Conservation (phyloP, 2,113 vertebrate species). For the Osmerus mordax region DNA sequence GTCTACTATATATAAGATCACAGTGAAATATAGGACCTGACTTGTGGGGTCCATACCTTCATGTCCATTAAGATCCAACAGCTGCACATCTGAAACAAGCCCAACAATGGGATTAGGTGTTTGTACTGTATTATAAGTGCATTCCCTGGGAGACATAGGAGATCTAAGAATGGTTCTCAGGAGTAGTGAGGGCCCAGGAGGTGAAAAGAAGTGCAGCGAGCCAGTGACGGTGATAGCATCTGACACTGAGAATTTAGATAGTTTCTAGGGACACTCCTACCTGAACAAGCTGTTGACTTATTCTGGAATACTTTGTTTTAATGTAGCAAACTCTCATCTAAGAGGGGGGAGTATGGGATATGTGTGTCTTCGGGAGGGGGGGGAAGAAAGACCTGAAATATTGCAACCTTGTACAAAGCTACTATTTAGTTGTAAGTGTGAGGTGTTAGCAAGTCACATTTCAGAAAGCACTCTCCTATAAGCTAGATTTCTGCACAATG, state of each 20-base stretch:
- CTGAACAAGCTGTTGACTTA: conserved; percentile 58
- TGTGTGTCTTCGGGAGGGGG: background rate
- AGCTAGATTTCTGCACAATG: conserved; percentile 35
- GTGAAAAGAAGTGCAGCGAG: conserved; percentile 47
- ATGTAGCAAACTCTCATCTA: conserved; percentile 58
- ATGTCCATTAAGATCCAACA: background rate
- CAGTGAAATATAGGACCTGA: too few relatives aligned
- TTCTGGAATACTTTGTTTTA: conserved; percentile 62
- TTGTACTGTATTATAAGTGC: background rate
- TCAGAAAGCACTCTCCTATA: conserved; percentile 17
- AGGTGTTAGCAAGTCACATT: conserved; percentile 9
- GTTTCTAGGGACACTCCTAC: conserved; percentile 57
- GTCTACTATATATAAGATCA: too few relatives aligned
- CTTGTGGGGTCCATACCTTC: background rate
- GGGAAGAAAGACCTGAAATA: too few relatives aligned
- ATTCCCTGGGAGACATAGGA: conserved; percentile 40
- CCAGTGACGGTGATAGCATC: conserved; percentile 61
- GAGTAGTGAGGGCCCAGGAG: conserved; percentile 41
- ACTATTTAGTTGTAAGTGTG: too few relatives aligned
- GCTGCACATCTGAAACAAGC: conserved; percentile 27
- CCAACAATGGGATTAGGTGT: conserved; percentile 27
- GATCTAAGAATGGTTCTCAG: conserved; percentile 60
- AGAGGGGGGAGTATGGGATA: too few relatives aligned
- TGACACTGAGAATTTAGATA: conserved; percentile 58
- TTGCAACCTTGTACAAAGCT: too few relatives aligned